These are phyloP conservation scores for Pocillopora meandrina DNA, from an alignment of 92 coral and sea anemone species.

Conservation along the genomic window DNA sequence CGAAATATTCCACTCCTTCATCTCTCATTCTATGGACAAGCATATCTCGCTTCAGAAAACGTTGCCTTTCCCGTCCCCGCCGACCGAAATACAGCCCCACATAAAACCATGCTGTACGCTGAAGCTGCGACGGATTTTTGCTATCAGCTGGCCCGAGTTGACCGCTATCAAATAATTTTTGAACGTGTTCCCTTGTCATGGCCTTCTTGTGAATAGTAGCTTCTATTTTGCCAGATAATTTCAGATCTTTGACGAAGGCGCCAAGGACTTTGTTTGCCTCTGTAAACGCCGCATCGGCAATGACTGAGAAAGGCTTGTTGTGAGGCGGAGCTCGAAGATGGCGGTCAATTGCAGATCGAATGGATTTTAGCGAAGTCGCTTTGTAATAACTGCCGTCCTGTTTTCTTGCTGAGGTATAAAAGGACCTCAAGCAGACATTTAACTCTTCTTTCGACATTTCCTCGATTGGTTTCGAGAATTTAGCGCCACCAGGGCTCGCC, in stretches of 20 bases:
- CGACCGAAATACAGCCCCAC: conserved; percentile 23
- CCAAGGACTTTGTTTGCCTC: conserved; percentile 52
- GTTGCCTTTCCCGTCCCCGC: conserved; percentile 31
- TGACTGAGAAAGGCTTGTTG: conserved; percentile 40
- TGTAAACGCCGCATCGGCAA: conserved; percentile 46
- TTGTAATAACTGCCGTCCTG: conserved; percentile 54
- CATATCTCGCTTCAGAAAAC: conserved; percentile 24
- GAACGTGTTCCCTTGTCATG: conserved; percentile 55
- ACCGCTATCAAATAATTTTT: conserved; percentile 46
- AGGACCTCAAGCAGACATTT: conserved; percentile 45
- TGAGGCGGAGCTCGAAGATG: conserved; percentile 43
- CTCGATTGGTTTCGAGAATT: conserved; percentile 23
- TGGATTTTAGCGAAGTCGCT: conserved; percentile 40
- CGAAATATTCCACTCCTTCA: conserved; percentile 41
- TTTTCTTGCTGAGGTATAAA: conserved; percentile 57
- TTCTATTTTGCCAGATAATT: conserved; percentile 52
- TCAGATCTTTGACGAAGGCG: conserved; percentile 48
- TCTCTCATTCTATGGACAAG: conserved; percentile 23
- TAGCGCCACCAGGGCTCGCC: conserved; percentile 24
- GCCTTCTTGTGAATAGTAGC: conserved; percentile 61
- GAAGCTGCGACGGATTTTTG: conserved; percentile 51
- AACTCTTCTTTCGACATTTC: conserved; percentile 48
- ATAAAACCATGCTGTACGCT: conserved; percentile 47
- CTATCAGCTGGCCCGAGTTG: conserved; percentile 69
- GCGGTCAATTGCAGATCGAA: conserved; percentile 60